Conservation (phyloP, 1,140 invertebrate species). For the Drosophila neocordata region DNA sequence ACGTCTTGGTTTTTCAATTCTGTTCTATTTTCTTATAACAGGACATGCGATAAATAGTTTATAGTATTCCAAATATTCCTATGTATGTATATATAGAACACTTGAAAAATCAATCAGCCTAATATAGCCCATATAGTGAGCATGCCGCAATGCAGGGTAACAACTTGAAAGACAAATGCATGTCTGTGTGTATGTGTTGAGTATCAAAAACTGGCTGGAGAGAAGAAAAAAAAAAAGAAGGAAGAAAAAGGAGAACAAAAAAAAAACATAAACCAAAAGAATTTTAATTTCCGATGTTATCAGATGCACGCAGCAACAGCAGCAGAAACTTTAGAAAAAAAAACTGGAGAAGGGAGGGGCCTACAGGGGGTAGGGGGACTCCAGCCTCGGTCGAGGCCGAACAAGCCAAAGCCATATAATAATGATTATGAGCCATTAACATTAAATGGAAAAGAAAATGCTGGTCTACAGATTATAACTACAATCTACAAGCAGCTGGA, state of each 20-base stretch:
- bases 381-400: constrained; percentile 49
- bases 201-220: constrained; percentile 35
- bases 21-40: background rate
- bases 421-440: constrained; percentile 82
- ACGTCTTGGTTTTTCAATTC: background rate
- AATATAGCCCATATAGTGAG: background rate
- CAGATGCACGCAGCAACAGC: constrained; percentile 72
- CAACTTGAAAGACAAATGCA: constrained; percentile 39
- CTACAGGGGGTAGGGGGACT: constrained; percentile 5
- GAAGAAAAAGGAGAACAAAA: constrained; percentile 26
- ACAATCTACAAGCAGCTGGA: constrained; percentile 28
- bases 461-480: constrained; percentile 78
- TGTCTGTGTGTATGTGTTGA: constrained; percentile 23
- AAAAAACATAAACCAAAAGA: constrained; percentile 79
- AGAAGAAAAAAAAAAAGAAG: constrained; percentile 23
- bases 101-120: constrained; percentile 17
- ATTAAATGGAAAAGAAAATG: constrained; percentile 82
- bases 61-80: no score
- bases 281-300: constrained; percentile 82
- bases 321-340: constrained; percentile 35
- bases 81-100: no score
- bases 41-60: no score
- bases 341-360: constrained; percentile 20
- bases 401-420: constrained; percentile 80
- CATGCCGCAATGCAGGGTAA: constrained; percentile 31